Evolutionary conservation across 2,888 invertebrate genomes (phyloP).

Genomic region (Andricus curvator): DNA sequence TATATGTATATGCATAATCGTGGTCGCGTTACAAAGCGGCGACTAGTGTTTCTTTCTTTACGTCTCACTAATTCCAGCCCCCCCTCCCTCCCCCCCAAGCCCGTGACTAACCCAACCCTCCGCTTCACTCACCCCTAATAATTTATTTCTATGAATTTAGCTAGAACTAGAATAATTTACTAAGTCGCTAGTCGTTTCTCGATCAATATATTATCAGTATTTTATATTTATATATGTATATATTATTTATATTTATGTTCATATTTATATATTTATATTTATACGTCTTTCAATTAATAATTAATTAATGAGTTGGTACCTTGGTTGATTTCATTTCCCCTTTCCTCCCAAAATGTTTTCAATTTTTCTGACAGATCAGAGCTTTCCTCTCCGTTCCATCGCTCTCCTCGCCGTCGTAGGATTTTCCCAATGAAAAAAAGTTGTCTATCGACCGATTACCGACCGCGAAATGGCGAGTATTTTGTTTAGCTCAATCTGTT

Average conservation of each 20-base stretch:
- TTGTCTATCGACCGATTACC: conserved; percentile 58
- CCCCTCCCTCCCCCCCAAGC: conserved; percentile 26
- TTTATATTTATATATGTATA: conserved; percentile 79
- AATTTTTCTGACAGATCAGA: conserved; percentile 81
- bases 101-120: conserved; percentile 29
- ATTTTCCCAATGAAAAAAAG: conserved; percentile 33
- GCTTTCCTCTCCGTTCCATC: conserved; percentile 69
- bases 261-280: conserved; percentile 57
- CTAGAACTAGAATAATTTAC: conserved; percentile 75
- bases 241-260: conserved; percentile 79
- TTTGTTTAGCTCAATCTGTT: conserved; percentile 45
- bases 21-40: conserved; percentile 48
- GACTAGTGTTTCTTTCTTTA: conserved; percentile 51
- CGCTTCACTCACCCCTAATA: conserved; percentile 48
- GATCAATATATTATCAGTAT: conserved; percentile 64
- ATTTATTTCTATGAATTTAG: conserved; percentile 63
- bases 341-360: conserved; percentile 6
- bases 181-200: conserved; percentile 70
- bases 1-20: conserved; percentile 63
- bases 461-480: conserved; percentile 64
- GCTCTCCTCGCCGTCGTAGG: conserved; percentile 59
- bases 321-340: conserved; percentile 80
- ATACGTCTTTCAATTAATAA: conserved; percentile 67
- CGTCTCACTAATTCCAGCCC: conserved; percentile 33
- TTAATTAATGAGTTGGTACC: conserved; percentile 84